These are phyloP conservation scores for Palaemon carinicauda DNA, from an alignment of 1,140 invertebrate genomes.

Conservation along the genomic window DNA sequence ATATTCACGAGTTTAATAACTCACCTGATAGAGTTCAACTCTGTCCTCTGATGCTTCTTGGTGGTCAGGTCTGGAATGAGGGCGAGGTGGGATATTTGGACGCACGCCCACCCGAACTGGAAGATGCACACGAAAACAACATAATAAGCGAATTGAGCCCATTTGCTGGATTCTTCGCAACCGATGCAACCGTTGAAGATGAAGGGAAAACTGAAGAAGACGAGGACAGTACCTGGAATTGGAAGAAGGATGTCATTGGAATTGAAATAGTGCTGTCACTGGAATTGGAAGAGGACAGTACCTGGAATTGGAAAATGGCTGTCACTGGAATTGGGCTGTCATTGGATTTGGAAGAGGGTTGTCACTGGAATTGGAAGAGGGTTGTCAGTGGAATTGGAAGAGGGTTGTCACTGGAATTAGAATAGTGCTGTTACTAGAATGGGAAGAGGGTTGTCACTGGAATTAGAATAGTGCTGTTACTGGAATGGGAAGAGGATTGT, in stretches of 20 bases:
- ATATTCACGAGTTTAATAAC: not conserved
- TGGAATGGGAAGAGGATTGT: too few species aligned
- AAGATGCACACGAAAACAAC: conserved; percentile 89
- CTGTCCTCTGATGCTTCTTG: conserved; percentile 80
- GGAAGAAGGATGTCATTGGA: not conserved
- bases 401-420: too few species aligned
- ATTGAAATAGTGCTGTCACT: too few species aligned
- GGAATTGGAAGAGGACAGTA: too few species aligned
- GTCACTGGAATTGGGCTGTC: too few species aligned
- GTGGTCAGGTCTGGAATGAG: conserved; percentile 73
- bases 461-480: too few species aligned
- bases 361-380: too few species aligned
- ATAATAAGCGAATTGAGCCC: conserved; percentile 87
- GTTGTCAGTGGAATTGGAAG: too few species aligned
- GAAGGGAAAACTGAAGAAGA: conserved; percentile 85
- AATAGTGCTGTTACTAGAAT: too few species aligned
- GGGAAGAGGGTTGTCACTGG: too few species aligned
- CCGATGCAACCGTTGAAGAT: conserved; percentile 84
- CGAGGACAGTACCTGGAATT: conserved; percentile 74
- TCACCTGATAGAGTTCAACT: conserved; percentile 86
- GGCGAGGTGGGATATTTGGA: conserved; percentile 94
- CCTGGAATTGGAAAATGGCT: too few species aligned
- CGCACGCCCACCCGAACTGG: conserved; percentile 95
- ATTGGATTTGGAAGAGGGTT: too few species aligned
- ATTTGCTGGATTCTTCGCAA: conserved; percentile 72